Conservation (phyloP, 2,113 vertebrate genomes). For the Tetrao urogallus region DNA sequence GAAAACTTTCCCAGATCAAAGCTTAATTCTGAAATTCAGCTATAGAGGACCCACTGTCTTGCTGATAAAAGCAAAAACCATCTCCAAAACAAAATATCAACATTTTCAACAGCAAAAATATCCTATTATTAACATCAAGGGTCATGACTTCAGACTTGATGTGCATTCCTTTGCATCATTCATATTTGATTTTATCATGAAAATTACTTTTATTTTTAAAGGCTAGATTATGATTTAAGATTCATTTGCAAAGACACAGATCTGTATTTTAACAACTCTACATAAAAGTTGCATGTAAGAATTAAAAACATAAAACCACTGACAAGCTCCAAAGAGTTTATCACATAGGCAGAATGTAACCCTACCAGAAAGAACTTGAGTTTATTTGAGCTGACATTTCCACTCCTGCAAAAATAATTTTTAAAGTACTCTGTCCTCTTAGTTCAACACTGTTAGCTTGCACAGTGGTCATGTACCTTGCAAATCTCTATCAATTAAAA, state of each 20-base stretch:
- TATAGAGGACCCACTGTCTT: neutral
- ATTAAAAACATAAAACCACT: neutral
- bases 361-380: neutral
- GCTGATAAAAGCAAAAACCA: neutral
- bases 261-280: neutral
- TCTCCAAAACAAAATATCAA: neutral
- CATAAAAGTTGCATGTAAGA: neutral
- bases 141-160: neutral
- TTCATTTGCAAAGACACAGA: neutral
- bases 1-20: neutral
- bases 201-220: neutral
- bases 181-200: neutral
- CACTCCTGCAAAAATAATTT: neutral
- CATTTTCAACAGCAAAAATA: neutral
- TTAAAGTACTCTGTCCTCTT: neutral
- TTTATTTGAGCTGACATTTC: neutral
- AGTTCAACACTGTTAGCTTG: conserved; percentile 8
- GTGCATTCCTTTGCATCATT: neutral
- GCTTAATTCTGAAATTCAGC: neutral
- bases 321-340: neutral
- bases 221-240: neutral
- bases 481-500: conserved; percentile 53
- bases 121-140: neutral
- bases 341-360: neutral
- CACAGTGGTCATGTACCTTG: neutral